phyloP scores from a whole-genome alignment of 2,888 invertebrate species.

The Eupithecia vulgata region DNA sequence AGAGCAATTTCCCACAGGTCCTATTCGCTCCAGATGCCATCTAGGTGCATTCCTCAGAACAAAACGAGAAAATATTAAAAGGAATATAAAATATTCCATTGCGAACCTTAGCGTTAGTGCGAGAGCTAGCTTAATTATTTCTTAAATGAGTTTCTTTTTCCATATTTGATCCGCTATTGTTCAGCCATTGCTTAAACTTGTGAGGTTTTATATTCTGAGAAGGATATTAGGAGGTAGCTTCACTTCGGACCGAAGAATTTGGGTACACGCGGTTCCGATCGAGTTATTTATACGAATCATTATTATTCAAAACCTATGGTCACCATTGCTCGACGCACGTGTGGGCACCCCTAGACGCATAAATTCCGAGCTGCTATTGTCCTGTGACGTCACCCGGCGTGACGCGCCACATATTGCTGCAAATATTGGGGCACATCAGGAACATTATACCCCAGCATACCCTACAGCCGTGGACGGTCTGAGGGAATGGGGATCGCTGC shows the following conservation, averaged over 20 bases:
- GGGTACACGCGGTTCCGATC: neutral
- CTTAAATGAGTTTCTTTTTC: neutral
- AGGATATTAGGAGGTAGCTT: neutral
- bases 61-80: neutral
- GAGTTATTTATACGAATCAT: neutral
- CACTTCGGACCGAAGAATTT: neutral
- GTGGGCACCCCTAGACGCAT: slow-evolving; percentile 68
- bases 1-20: neutral
- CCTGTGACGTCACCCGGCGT: slow-evolving; percentile 56
- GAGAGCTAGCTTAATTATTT: neutral
- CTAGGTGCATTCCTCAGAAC: neutral
- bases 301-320: slow-evolving; percentile 36
- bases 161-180: neutral
- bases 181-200: no score
- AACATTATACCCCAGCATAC: slow-evolving; percentile 1
- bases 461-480: slow-evolving; percentile 23
- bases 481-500: slow-evolving; percentile 7
- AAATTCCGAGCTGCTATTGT: slow-evolving; percentile 68
- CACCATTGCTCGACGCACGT: slow-evolving; percentile 61
- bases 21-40: neutral
- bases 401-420: slow-evolving; percentile 62
- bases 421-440: slow-evolving; percentile 44
- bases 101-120: neutral
- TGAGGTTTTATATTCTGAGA: neutral
- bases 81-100: no score